phyloP scores from a whole-genome alignment of 2,113 vertebrate genomes.

The Tachysurus vachellii region DNA sequence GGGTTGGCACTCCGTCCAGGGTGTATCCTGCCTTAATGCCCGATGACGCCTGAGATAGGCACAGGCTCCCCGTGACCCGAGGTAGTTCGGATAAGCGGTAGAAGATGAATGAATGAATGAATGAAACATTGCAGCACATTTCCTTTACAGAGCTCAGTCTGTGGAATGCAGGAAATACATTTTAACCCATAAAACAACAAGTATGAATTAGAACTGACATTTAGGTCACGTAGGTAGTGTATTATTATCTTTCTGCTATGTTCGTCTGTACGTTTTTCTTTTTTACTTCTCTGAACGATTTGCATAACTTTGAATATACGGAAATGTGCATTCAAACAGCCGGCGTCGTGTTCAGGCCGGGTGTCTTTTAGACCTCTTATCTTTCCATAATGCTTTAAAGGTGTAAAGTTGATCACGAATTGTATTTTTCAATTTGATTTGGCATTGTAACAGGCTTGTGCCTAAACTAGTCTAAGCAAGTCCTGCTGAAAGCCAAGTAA shows the following conservation, averaged over 20 bases:
- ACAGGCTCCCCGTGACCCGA: no score
- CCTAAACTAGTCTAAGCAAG: constrained; percentile 10
- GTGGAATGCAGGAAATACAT: neutral
- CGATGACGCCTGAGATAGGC: no score
- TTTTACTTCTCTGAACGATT: constrained; percentile 20
- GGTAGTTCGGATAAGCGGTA: no score
- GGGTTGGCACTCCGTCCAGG: no score
- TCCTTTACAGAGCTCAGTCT: neutral
- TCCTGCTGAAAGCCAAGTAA: neutral
- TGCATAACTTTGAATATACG: constrained; percentile 29
- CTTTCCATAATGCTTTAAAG: neutral
- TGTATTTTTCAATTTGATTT: neutral
- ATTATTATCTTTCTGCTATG: neutral
- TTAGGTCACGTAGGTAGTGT: neutral
- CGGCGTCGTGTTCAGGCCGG: neutral
- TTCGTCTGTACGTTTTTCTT: no score
- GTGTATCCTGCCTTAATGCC: no score
- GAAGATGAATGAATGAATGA: no score
- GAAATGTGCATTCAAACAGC: constrained; percentile 8
- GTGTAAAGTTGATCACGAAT: neutral
- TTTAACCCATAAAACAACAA: neutral
- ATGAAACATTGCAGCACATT: neutral
- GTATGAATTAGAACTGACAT: neutral
- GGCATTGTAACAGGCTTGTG: neutral
- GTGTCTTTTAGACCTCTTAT: neutral